Evolutionary conservation across 2,797 vertebrate species (phyloP).

Genomic region (Alcedo quadribrachys): DNA sequence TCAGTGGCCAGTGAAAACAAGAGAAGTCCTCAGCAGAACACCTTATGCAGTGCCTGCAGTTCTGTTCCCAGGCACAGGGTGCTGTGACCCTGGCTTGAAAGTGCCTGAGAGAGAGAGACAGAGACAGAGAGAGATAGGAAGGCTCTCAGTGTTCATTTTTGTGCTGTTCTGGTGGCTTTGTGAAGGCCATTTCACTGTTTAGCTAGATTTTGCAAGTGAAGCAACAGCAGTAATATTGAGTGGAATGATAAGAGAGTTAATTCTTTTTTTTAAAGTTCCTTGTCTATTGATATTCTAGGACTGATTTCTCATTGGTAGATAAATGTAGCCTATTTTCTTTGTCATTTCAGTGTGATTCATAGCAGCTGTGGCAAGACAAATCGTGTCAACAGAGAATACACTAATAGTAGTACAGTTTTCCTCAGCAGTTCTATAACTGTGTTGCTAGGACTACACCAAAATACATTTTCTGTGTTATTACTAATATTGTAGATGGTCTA

Average conservation of each 20-base stretch:
- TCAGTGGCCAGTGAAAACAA: constrained; percentile 32
- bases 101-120: not conserved
- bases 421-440: not conserved
- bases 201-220: not conserved
- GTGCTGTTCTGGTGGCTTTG: not conserved
- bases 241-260: not conserved
- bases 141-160: not conserved
- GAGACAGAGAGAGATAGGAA: not conserved
- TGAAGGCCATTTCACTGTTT: not conserved
- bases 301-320: not conserved
- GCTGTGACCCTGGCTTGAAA: not conserved
- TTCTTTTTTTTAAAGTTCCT: not conserved
- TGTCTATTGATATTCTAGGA: not conserved
- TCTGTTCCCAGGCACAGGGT: not conserved
- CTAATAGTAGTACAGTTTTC: not conserved
- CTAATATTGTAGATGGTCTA: not conserved
- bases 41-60: not conserved
- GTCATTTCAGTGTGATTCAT: not conserved
- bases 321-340: not conserved
- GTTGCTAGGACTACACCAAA: not conserved
- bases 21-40: not conserved
- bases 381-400: not conserved
- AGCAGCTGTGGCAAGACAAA: not conserved
- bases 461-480: not conserved
- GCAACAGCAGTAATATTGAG: not conserved